Base-by-base conservation (phyloP, 2,888 invertebrate species). In the Nasonia oneida region DNA sequence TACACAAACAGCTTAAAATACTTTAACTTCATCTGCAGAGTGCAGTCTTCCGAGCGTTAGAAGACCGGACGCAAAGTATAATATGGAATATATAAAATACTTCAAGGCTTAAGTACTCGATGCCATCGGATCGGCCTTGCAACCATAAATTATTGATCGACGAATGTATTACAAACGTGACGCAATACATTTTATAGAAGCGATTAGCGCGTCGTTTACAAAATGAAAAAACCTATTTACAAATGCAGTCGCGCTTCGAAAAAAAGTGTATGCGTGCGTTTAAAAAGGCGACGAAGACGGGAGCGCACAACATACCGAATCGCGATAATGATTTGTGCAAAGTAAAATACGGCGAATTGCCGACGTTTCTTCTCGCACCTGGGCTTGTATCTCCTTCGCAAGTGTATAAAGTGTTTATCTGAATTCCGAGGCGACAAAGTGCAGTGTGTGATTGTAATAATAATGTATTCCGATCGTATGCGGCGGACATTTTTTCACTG, bases 191-290 rank as follows among this genome's bases (percentile, higher is more conserved):
- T 57, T 81, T 50, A 47, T 77, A 77, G 75, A 75, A 76, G 12
- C 57, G 10, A 10, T 33, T 57, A 53, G 3, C 6, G 23, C 47
- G 42, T 33, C 8, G 23, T 47, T 74, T 10, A 14, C 29, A 14
- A 70, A 53, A 67, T 39, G 53, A 70, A 42, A 53, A 73, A 75
- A 75, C 3, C 12, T 85, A 85, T 85, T 85, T 85, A 85, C 81
- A 81, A 81, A 75, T 71, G 75, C 53, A 74, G 50, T 74, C 29
- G 53, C 80, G 39, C 15, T 70, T 23, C 33, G 33, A 29, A 12
- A 37, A 67, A 70, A 70, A 12, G 29, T 67, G 12, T 15, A 33
- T 67, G 23, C 15, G 70, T 18, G 70, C 37, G 14, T 33, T 8
- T 42, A 47, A 47, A 6, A 67, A 67, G 47, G 57, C 18, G 12